Evolutionary conservation across 35 echinoderm and acorn worm genomes (phyloP), one percentile per base, ranked within the genome.

Genomic region (Ophioderma brevispina): DNA sequence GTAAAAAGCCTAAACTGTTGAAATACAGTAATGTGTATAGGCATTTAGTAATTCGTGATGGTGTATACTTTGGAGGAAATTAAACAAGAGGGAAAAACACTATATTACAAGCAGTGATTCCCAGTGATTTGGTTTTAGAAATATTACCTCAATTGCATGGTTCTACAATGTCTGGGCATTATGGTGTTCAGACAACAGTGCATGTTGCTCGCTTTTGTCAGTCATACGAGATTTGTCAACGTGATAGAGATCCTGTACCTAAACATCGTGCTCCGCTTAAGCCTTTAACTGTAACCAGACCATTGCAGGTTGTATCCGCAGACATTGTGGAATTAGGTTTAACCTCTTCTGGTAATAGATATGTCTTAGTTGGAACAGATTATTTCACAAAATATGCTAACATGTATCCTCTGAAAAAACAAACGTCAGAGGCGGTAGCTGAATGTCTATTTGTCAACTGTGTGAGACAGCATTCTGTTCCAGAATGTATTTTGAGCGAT

Each of bases 271-370:
- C 85, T 33, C 85, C 59, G 17, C 39, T 87, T n/a, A 36, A 38
- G 15, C 70, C 64, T 77, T 81, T 49, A 17, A 80, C 35, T 52
- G 8, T 32, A 10, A 77, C 39, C 38, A 81, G 15, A 35, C 42
- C 23, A 59, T 84, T 91, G 34, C 56, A 91, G 5, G 35, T 32
- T 32, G 39, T 85, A 55, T 52, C 82, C n/a, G 38, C 77, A 42
- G 89, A 91, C 52, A 91, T 91, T 6, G 83, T 81, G 33, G 89
- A 91, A 84, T 63, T 92, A 34, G 84, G 43, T 40, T 64, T 80
- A 21, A 92, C 91, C 13, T 35, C 1, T 8, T 76, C 78, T 49
- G 84, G 85, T 70, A 76, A 88, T 42, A 64, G 78, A 13, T 92
- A 92, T 82, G 40, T 92, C 17, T 35, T 88, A 0, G 84, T 92